Base-by-base conservation (phyloP, 2,113 vertebrate genomes). In the Perca flavescens region DNA sequence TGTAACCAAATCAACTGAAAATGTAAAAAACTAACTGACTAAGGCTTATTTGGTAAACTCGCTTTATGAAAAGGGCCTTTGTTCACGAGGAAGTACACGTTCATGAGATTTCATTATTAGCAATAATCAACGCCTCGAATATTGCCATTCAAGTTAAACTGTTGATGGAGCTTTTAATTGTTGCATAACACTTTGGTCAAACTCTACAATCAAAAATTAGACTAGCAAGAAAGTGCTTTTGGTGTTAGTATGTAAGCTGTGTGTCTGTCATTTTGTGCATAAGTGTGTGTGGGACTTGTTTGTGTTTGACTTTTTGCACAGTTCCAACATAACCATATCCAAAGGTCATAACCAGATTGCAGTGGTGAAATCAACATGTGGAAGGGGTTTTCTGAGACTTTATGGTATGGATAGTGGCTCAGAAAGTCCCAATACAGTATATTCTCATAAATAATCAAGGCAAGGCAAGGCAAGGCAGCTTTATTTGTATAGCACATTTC, bases 321-420 rank as follows among this genome's bases (percentile, higher is more conserved):
- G 19, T 91, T 92, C 76, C 83, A 87, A 71, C 67, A 0, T 28
- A 28, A 60, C 56, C 53, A 62, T 25, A 52, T 78, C 76, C 89
- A 91, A 93, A 93, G 94, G 86, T 79, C 91, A 87, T 1, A 31
- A 68, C 54, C 17, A 25, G 22, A 63, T 1, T 46, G 63, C 53
- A 43, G 50, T 11, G 65, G 28, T 53, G n/a, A 86, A 15, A 19
- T 70, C 15, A 73, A 54, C 15, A 3, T 13, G 7, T 49, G 22
- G 5, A 2, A 31, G 15, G 12, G 28, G 6, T 6, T 67, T 2
- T 80, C 15, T 16, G 14, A 34, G 50, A 22, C 21, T 19, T 70
- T 57, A 15, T 49, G 25, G 12, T 12, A 31, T 22, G 53, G 19
- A 70, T 15, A 49, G 34, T 31, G 16, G 49, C 46, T 52, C 3